A percentile compares a stretch with the other conserved stretches of the same genome.
phyloP scores from a whole-genome alignment of 2,797 vertebrate species.

The Poecilia picta region DNA sequence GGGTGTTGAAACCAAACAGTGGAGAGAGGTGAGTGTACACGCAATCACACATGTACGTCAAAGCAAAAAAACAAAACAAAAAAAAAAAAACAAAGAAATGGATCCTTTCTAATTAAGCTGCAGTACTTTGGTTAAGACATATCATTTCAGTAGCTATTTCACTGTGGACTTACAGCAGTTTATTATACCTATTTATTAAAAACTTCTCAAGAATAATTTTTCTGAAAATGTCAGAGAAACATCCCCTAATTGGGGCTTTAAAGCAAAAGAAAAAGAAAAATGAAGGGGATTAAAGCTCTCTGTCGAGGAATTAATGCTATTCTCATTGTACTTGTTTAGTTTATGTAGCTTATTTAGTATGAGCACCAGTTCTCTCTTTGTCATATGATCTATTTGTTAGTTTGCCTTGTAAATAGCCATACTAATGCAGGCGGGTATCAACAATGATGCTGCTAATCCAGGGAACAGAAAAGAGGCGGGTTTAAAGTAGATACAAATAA shows the following conservation, averaged over 20 bases:
- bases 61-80: too few species aligned
- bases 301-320: constrained; percentile 19
- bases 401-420: constrained; percentile 6
- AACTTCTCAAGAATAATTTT: constrained; percentile 33
- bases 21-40: constrained; percentile 88
- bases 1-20: constrained; percentile 92
- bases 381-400: constrained; percentile 2
- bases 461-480: not conserved
- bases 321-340: constrained; percentile 19
- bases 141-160: not conserved
- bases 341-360: not conserved
- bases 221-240: constrained; percentile 47
- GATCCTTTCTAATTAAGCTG: constrained; percentile 40
- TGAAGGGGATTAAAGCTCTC: constrained; percentile 12
- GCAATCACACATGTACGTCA: not conserved
- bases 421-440: not conserved
- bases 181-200: constrained; percentile 46
- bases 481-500: not conserved
- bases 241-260: constrained; percentile 51
- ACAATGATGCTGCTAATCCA: constrained; percentile 1
- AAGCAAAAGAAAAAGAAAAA: constrained; percentile 28
- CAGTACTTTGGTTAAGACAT: constrained; percentile 27
- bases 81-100: not conserved
- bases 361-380: not conserved
- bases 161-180: constrained; percentile 2